Evolutionary conservation across 1,140 invertebrate species (phyloP).

Genomic region (Trinorchestia longiramus): DNA sequence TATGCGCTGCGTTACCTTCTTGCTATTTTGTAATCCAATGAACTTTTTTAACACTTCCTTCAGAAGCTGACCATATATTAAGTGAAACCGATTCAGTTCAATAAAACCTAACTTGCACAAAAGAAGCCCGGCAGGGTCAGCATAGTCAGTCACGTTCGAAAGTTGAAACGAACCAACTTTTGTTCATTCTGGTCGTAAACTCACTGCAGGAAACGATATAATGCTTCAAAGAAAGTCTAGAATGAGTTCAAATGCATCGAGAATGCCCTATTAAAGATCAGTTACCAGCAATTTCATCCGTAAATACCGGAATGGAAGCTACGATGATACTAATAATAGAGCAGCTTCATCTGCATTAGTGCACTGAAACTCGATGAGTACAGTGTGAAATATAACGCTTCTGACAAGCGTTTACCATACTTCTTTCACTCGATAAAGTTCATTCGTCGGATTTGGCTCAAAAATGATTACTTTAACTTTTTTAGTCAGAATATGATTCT

Average conservation of each 20-base stretch:
- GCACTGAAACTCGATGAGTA: no score
- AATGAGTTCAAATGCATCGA: background rate
- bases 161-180: background rate
- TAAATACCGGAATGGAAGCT: background rate
- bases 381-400: no score
- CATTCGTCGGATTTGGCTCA: no score
- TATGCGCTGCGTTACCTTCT: background rate
- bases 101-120: background rate
- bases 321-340: no score
- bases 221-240: background rate
- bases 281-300: background rate
- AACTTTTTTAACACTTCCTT: background rate
- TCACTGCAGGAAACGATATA: no score
- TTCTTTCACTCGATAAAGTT: no score
- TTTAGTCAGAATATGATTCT: no score
- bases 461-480: no score
- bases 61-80: background rate
- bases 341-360: no score
- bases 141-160: background rate
- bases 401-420: no score
- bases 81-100: background rate
- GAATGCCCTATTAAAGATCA: background rate
- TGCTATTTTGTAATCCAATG: background rate
- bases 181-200: background rate
- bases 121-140: background rate